Base-by-base conservation (phyloP, 2,888 invertebrate genomes). In the Eilema sororculum region DNA sequence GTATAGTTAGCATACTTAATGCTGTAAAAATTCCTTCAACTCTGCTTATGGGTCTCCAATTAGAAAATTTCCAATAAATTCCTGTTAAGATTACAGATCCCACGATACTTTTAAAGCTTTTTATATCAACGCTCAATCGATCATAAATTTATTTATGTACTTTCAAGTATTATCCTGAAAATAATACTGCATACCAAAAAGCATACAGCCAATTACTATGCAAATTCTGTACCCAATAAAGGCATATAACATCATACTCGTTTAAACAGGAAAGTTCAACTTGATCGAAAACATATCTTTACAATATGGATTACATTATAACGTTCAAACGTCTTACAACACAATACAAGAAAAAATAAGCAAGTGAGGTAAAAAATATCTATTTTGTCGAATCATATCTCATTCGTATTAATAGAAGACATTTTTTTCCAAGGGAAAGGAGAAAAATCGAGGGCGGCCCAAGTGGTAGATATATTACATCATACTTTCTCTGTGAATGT, bases 351-450 rank as follows among this genome's bases (percentile, higher is more conserved):
- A 69, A 70, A 79, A 81, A 78, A 78, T 71, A 77, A 76, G 73
- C 72, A 70, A 74, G 72, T 56, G 69, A 77, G 76, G 78, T 77
- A 78, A 78, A 69, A 76, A 79, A 80, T 20, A 78, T 78, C 75
- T 77, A 81, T 84, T 84, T 80, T 71, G 81, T 73, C 73, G 81
- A 80, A 85, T 82, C 83, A 86, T 86, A 87, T 87, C 85, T 83
- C 85, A 86, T 84, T 85, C 82, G 81, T 86, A 86, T 89, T 88
- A 88, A 87, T 89, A 89, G 83, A 78, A 81, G 86, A 83, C 86
- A 87, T 85, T 87, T 88, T 85, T 84, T 82, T 52, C 82, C 79
- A 74, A 63, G 63, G 64, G 52, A 70, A 70, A 72, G 25, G 71
- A 75, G 78, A 81, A 84, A 86, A 86, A 85, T 85, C 83, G 79